Evolutionary conservation across 2,113 vertebrate genomes (phyloP).

Genomic region (Psammodynastes pulverulentus): DNA sequence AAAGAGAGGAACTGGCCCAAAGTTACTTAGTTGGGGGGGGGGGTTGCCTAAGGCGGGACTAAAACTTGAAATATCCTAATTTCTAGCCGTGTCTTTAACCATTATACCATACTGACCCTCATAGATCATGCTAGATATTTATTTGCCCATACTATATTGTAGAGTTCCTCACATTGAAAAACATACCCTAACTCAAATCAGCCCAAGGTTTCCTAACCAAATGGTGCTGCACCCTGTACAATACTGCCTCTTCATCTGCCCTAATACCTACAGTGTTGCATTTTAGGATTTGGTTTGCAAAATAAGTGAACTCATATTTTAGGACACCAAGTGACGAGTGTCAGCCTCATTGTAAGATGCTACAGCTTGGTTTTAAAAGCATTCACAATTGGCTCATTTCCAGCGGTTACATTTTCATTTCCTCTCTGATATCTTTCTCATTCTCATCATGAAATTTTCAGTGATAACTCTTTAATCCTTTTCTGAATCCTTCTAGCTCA

Average conservation of each 20-base stretch:
- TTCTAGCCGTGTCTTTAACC: not conserved
- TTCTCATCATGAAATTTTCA: not conserved
- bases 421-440: not conserved
- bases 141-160: not conserved
- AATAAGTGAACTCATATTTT: not conserved
- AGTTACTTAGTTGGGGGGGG: too few species aligned
- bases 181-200: not conserved
- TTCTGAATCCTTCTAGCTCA: not conserved
- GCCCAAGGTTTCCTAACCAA: not conserved
- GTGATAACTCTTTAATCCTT: constrained; percentile 6
- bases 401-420: not conserved
- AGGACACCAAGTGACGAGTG: not conserved
- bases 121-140: not conserved
- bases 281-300: not conserved
- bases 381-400: not conserved
- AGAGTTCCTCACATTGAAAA: not conserved
- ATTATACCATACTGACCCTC: not conserved
- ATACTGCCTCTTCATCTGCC: not conserved
- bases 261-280: not conserved
- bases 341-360: not conserved
- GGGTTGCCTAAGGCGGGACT: not conserved
- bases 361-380: not conserved
- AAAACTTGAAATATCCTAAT: not conserved
- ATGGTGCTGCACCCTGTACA: not conserved
- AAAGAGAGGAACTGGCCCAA: not conserved